Base-by-base conservation (phyloP, 2,888 invertebrate species). In the Megastigmus dorsalis region DNA sequence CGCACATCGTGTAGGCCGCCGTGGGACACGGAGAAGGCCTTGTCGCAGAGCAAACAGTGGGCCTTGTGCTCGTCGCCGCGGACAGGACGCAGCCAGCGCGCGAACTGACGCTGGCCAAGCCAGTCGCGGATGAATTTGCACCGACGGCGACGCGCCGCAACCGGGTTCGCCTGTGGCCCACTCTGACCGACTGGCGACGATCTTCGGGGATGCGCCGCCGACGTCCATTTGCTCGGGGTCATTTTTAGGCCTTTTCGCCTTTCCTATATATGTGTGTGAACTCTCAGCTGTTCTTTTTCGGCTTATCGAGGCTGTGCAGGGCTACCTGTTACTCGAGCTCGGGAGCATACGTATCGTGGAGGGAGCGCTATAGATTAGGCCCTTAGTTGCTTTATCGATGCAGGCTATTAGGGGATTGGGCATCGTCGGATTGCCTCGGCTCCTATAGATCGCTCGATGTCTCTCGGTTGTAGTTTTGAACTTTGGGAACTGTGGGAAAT, bases 101-200 rank as follows among this genome's bases (percentile, higher is more conserved):
- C 81, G 81, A 84, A 84, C 76, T 82, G 81, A 66, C 80, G 80
- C 73, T 80, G 80, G 75, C 74, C 76, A 68, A 80, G 77, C 82
- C 84, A 83, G 67, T 79, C 81, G 67, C 80, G 78, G 79, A 84
- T 83, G 80, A 84, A 85, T 80, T 84, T 83, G 81, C 86, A 84
- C 68, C 84, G 82, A 67, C 84, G 82, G 50, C 79, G 77, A 20
- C 38, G 52, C 45, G 7, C 28, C 28, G 52, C 1, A 9, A 10
- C 15, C 45, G 36, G 10, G 0, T 28, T 28, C 36, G 13, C 20
- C 10, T n/a, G n/a, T n/a, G n/a, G n/a, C n/a, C 10, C 15, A n/a
- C n/a, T n/a, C n/a, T n/a, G 23, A 3, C 20, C 26, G 15, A 30
- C 10, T 26, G 23, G 13, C 33, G 52, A 6, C 18, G 23, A 54